Conservation (phyloP, 2,113 vertebrate genomes). For the Dolichotis patagonum region DNA sequence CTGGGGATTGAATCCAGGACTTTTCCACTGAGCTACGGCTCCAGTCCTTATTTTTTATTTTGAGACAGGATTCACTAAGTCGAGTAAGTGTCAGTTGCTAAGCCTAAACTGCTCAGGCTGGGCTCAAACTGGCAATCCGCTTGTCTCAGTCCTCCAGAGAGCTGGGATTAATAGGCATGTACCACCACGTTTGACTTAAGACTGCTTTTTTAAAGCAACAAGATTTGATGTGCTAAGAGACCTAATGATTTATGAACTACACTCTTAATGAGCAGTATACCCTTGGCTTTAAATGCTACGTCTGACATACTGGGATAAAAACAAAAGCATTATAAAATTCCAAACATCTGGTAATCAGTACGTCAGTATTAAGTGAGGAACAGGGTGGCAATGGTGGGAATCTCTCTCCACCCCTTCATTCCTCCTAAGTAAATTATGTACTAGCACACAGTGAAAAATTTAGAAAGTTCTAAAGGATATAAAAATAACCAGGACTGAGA, state of each 20-base stretch:
- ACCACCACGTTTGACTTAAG: background rate
- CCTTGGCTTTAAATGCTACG: conserved; percentile 27
- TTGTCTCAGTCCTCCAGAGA: background rate
- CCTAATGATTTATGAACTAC: background rate
- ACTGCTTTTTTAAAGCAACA: background rate
- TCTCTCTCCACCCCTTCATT: background rate
- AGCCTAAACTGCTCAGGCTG: background rate
- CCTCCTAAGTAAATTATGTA: background rate
- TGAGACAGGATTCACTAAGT: background rate
- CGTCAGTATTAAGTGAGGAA: background rate
- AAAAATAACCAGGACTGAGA: background rate
- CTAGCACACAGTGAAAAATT: background rate
- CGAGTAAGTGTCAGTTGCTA: background rate
- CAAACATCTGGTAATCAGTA: background rate
- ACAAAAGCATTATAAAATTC: background rate
- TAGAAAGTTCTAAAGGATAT: background rate
- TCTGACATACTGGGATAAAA: background rate
- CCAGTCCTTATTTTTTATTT: background rate
- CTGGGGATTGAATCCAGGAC: background rate
- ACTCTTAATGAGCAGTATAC: background rate
- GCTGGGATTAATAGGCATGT: background rate
- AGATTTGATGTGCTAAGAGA: conserved; percentile 6
- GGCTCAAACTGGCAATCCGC: background rate
- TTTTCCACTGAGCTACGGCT: background rate
- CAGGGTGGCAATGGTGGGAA: background rate